Percentiles rank a stretch among this genome's conserved stretches.
Conservation (phyloP, 2,888 invertebrate genomes). For the Mesorhabditis belari region DNA sequence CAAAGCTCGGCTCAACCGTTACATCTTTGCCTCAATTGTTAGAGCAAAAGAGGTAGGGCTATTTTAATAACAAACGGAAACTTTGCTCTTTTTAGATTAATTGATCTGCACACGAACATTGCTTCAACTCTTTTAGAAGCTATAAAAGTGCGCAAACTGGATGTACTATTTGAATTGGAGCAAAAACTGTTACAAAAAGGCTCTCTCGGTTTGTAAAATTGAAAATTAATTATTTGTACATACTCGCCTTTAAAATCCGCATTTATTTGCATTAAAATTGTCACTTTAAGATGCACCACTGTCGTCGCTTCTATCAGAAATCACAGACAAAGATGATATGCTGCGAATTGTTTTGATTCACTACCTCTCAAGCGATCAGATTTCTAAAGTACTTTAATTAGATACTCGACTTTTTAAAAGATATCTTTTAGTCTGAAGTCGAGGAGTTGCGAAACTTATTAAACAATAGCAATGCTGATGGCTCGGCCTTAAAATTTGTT, state of each 20-base stretch:
- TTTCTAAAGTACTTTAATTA: background rate
- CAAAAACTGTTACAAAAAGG: constrained; percentile 82
- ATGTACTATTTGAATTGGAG: constrained; percentile 92
- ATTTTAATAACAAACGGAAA: background rate
- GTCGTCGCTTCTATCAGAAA: constrained; percentile 7
- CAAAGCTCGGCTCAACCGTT: constrained; percentile 81
- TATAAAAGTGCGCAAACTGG: constrained; percentile 70
- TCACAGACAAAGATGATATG: constrained; percentile 27
- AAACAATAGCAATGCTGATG: constrained; percentile 35
- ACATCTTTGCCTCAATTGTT: constrained; percentile 84
- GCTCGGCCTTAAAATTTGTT: constrained; percentile 41
- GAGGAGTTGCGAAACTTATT: constrained; percentile 34
- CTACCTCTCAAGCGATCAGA: constrained; percentile 18
- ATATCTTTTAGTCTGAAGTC: constrained; percentile 21
- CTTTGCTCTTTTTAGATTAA: constrained; percentile 59
- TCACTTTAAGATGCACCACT: constrained; percentile 38
- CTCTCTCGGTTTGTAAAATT: constrained; percentile 55
- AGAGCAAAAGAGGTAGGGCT: constrained; percentile 75
- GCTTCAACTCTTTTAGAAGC: constrained; percentile 68
- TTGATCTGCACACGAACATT: constrained; percentile 97
- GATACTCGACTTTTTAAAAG: constrained; percentile 1
- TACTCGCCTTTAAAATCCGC: background rate
- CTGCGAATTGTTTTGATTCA: constrained; percentile 45
- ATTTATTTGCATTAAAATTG: constrained; percentile 36
- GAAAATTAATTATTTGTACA: constrained; percentile 54